A percentile compares a stretch with the other conserved stretches of the same genome.
phyloP scores from a whole-genome alignment of 2,113 vertebrate species.

The Pollachius pollachius region DNA sequence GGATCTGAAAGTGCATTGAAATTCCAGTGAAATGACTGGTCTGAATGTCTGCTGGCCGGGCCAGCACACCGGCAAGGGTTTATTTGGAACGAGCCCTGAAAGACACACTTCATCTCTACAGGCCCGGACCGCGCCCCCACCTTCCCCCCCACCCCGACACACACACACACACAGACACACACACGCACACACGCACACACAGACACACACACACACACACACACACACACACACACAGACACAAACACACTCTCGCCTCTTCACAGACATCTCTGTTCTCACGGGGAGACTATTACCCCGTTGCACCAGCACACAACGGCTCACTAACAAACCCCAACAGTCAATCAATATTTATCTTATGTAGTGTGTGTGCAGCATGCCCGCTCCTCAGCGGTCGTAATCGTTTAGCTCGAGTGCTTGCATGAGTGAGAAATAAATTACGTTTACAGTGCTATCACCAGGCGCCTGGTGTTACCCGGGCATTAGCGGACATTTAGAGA shows the following conservation, averaged over 20 bases:
- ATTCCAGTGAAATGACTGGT: constrained; percentile 43
- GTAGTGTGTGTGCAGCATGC: constrained; percentile 28
- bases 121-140: no score
- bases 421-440: constrained; percentile 73
- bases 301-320: constrained; percentile 38
- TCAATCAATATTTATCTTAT: constrained; percentile 76
- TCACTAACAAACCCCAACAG: constrained; percentile 63
- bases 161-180: not conserved
- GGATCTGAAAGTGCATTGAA: constrained; percentile 30
- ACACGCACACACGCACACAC: not conserved
- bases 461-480: constrained; percentile 64
- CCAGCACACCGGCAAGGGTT: constrained; percentile 28
- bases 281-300: constrained; percentile 30
- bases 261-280: constrained; percentile 33
- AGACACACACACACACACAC: no score
- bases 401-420: constrained; percentile 72
- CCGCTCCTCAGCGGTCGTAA: constrained; percentile 57
- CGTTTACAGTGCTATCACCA: constrained; percentile 70
- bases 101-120: constrained; percentile 34
- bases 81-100: constrained; percentile 41
- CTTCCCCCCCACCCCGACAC: no score
- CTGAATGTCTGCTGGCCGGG: constrained; percentile 25
- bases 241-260: constrained; percentile 16
- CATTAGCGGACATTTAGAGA: constrained; percentile 71
- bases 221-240: no score